Percentiles rank a stretch among this genome's conserved stretches.
phyloP scores from a whole-genome alignment of 1,140 invertebrate genomes.

The Wiebesia pumilae region DNA sequence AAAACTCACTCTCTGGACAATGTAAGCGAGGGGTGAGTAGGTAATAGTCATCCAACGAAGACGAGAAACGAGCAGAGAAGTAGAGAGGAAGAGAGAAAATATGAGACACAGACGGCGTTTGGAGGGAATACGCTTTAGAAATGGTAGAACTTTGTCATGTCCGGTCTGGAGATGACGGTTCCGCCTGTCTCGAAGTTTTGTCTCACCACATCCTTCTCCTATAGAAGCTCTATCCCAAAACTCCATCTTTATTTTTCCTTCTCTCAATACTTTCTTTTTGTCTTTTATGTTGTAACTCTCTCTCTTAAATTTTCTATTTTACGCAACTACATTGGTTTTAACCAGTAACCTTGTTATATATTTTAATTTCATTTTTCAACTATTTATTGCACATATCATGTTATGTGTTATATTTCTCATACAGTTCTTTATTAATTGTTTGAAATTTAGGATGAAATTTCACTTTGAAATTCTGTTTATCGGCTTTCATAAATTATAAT shows the following conservation, averaged over 20 bases:
- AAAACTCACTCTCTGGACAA: conserved; percentile 63
- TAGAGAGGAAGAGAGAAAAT: conserved; percentile 37
- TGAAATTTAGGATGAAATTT: too few relatives aligned
- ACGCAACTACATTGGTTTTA: too few relatives aligned
- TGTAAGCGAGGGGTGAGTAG: conserved; percentile 55
- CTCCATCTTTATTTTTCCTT: neutral
- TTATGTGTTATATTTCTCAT: too few relatives aligned
- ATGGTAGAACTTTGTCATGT: conserved; percentile 66
- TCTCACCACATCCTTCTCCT: conserved; percentile 43
- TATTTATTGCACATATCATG: too few relatives aligned
- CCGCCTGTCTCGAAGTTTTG: conserved; percentile 65
- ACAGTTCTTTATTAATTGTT: too few relatives aligned
- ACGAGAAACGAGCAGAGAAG: conserved; percentile 34
- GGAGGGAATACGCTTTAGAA: conserved; percentile 52
- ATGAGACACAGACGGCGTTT: conserved; percentile 38
- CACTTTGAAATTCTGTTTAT: too few relatives aligned
- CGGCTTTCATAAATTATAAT: too few relatives aligned
- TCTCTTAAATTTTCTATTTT: neutral
- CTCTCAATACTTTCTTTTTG: neutral
- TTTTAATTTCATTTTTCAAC: neutral
- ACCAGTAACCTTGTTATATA: too few relatives aligned
- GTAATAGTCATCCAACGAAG: conserved; percentile 46
- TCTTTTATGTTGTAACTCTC: neutral
- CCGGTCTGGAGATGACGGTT: conserved; percentile 68
- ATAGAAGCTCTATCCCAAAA: neutral